Conservation (phyloP, 2,113 vertebrate species). For the Boleophthalmus pectinirostris region DNA sequence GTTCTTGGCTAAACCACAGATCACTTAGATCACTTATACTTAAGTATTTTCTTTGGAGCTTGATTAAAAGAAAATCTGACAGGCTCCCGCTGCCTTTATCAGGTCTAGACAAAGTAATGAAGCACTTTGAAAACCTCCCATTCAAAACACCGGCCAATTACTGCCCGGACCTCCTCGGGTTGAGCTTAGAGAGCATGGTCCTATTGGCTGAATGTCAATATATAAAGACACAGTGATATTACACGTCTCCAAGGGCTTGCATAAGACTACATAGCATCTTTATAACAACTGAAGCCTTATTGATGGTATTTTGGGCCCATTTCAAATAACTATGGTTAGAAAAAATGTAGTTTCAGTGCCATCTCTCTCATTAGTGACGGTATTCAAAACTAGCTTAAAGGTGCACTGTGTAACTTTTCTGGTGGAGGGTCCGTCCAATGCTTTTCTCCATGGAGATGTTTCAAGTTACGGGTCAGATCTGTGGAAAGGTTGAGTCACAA, state of each 20-base stretch:
- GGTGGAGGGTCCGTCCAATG: too few relatives aligned
- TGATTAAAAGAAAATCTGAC: conserved; percentile 31
- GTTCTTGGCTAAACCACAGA: neutral
- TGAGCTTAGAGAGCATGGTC: neutral
- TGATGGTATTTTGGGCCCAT: neutral
- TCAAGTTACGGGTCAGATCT: too few relatives aligned
- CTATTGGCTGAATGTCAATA: neutral
- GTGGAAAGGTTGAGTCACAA: too few relatives aligned
- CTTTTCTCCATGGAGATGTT: too few relatives aligned
- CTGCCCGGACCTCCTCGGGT: neutral
- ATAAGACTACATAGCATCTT: neutral
- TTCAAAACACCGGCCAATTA: conserved; percentile 11
- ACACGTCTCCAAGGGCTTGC: neutral
- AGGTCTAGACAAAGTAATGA: conserved; percentile 16
- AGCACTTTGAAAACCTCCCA: conserved; percentile 9
- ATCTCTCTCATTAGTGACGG: neutral
- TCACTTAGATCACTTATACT: conserved; percentile 4
- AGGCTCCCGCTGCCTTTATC: conserved; percentile 14
- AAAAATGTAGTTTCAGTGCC: neutral
- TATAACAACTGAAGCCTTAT: neutral
- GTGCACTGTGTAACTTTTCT: too few relatives aligned
- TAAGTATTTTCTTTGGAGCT: conserved; percentile 1
- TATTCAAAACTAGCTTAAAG: neutral
- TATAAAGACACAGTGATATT: neutral
- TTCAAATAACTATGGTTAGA: neutral